phyloP scores from a whole-genome alignment of 2,888 invertebrate species.

The Heliconius charithonia region DNA sequence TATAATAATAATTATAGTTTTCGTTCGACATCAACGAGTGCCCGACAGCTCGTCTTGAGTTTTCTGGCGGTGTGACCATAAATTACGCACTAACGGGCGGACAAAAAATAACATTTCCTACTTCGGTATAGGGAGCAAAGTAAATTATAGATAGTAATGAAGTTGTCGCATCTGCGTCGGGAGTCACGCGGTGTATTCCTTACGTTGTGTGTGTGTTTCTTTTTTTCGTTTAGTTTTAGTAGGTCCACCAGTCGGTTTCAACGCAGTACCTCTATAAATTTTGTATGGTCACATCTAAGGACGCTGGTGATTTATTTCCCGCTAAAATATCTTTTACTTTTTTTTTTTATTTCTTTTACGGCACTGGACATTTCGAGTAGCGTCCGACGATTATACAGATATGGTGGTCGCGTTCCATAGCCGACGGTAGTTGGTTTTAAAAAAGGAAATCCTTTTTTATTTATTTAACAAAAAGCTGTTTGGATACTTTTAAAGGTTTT shows the following conservation, averaged over 20 bases:
- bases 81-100: conserved; percentile 72
- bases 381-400: conserved; percentile 79
- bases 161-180: conserved; percentile 76
- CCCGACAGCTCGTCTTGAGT: conserved; percentile 61
- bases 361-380: conserved; percentile 79
- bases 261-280: conserved; percentile 78
- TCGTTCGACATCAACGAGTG: conserved; percentile 50
- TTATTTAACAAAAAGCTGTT: conserved; percentile 67
- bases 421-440: conserved; percentile 78
- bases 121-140: conserved; percentile 79
- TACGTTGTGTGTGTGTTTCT: conserved; percentile 50
- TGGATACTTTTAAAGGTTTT: conserved; percentile 59
- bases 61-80: conserved; percentile 71
- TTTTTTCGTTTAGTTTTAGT: conserved; percentile 63
- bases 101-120: conserved; percentile 76
- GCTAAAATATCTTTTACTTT: conserved; percentile 77
- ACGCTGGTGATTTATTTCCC: conserved; percentile 78
- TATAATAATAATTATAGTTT: conserved; percentile 50
- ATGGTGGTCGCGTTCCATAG: conserved; percentile 73
- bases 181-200: conserved; percentile 67
- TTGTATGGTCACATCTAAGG: conserved; percentile 75
- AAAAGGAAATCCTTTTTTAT: conserved; percentile 58
- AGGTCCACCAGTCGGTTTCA: conserved; percentile 66
- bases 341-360: conserved; percentile 64
- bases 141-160: conserved; percentile 78